Percentiles rank a stretch among this genome's conserved stretches.
These are phyloP conservation scores for Characodon lateralis DNA, from an alignment of 2,797 vertebrate genomes.

Conservation along the genomic window DNA sequence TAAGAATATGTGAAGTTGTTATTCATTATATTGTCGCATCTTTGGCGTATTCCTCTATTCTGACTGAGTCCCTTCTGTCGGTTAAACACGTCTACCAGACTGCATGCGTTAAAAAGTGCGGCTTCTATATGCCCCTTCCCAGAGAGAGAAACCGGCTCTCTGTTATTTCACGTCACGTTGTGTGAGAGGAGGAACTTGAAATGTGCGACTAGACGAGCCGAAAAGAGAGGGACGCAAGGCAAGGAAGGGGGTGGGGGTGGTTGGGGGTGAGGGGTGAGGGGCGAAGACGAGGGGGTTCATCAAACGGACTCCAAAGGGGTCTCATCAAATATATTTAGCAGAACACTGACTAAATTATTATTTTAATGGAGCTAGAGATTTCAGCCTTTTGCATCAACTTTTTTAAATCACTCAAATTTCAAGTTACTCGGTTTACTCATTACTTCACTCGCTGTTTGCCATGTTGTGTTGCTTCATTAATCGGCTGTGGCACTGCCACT, in stretches of 20 bases:
- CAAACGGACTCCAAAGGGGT: slow-evolving; percentile 49
- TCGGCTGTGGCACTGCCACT: slow-evolving; percentile 52
- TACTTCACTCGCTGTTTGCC: slow-evolving; percentile 49
- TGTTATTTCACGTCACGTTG: slow-evolving; percentile 80
- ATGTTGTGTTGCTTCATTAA: slow-evolving; percentile 62
- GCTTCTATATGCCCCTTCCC: slow-evolving; percentile 53
- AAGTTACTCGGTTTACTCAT: slow-evolving; percentile 45
- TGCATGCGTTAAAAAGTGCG: slow-evolving; percentile 29
- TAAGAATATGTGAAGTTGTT: neutral
- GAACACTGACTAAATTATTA: neutral
- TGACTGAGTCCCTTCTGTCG: neutral
- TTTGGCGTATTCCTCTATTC: neutral
- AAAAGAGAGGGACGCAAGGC: slow-evolving; percentile 11
- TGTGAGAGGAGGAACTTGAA: slow-evolving; percentile 74
- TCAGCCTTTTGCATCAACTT: neutral
- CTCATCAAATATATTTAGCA: neutral
- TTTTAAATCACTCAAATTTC: neutral
- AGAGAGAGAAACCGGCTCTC: slow-evolving; percentile 64
- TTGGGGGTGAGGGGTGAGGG: neutral
- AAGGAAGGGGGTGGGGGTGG: neutral
- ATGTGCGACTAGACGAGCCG: slow-evolving; percentile 63
- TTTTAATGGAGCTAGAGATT: neutral
- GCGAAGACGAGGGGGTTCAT: neutral
- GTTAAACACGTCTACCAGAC: slow-evolving; percentile 5
- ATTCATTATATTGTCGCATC: neutral